Percentiles rank a stretch among this genome's conserved stretches.
Conservation (phyloP, 2,888 invertebrate genomes). For the Oligia strigilis region DNA sequence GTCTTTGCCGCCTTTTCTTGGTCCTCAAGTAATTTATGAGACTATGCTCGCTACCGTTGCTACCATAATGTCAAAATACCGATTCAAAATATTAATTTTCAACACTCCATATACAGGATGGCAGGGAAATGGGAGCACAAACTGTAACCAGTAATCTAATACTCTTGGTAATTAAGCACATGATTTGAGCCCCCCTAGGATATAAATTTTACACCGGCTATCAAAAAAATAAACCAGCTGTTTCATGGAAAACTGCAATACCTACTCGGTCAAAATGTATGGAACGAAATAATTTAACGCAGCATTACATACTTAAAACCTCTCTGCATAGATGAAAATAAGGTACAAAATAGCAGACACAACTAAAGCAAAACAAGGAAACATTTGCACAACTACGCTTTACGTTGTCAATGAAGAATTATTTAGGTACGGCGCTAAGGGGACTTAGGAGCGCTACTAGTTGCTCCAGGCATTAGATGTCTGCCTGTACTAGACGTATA, state of each 20-base stretch:
- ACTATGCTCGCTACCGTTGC: background rate
- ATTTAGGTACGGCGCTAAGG: conserved; percentile 29
- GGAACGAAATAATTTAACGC: background rate
- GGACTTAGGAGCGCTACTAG: conserved; percentile 20
- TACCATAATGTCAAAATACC: background rate
- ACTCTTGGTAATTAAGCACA: too few relatives aligned
- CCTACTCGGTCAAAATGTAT: background rate
- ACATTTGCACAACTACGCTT: conserved; percentile 22
- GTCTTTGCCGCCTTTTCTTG: background rate
- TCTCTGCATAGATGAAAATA: background rate
- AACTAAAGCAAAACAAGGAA: conserved; percentile 7
- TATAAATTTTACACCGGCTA: background rate
- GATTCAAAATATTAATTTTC: background rate
- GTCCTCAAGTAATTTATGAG: background rate
- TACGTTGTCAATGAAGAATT: conserved; percentile 44
- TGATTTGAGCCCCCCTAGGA: too few relatives aligned
- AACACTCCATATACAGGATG: background rate
- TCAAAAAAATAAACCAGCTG: background rate
- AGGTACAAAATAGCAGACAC: background rate
- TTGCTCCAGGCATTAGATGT: conserved; percentile 32
- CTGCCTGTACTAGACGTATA: conserved; percentile 35
- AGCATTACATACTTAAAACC: background rate
- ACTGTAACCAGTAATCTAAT: background rate
- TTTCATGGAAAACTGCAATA: background rate
- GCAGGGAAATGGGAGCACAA: background rate